A percentile compares a stretch with the other conserved stretches of the same genome.
phyloP scores from a whole-genome alignment of 2,113 vertebrate genomes.

The Neodon shergylaensis region DNA sequence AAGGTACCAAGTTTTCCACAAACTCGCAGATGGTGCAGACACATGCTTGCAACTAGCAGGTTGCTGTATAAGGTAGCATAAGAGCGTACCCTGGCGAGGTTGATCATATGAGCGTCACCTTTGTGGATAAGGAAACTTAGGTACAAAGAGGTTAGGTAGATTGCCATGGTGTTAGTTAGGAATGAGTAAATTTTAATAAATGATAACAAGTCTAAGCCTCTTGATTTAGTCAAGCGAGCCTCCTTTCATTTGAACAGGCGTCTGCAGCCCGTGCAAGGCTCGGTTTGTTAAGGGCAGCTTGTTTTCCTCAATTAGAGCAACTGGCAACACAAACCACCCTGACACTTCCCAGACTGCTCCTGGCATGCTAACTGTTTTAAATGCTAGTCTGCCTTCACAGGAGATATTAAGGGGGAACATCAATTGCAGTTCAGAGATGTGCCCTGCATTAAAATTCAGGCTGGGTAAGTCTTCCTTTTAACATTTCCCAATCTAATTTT shows the following conservation, averaged over 20 bases:
- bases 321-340: conserved; percentile 31
- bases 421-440: conserved; percentile 48
- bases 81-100: not conserved
- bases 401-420: conserved; percentile 50
- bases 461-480: conserved; percentile 46
- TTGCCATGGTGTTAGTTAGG: not conserved
- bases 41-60: not conserved
- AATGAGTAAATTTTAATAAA: conserved; percentile 57
- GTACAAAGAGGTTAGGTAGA: not conserved
- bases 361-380: conserved; percentile 65
- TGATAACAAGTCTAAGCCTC: conserved; percentile 33
- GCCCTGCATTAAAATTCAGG: conserved; percentile 48
- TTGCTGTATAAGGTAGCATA: not conserved
- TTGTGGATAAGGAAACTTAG: not conserved
- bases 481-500: conserved; percentile 43
- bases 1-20: not conserved
- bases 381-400: conserved; percentile 61
- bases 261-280: not conserved
- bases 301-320: conserved; percentile 59
- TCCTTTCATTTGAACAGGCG: conserved; percentile 53
- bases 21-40: not conserved
- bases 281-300: conserved; percentile 54
- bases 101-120: not conserved
- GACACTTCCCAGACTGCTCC: conserved; percentile 70
- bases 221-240: conserved; percentile 2